Evolutionary conservation across 2,888 invertebrate species (phyloP).

Genomic region (Aelia acuminata): DNA sequence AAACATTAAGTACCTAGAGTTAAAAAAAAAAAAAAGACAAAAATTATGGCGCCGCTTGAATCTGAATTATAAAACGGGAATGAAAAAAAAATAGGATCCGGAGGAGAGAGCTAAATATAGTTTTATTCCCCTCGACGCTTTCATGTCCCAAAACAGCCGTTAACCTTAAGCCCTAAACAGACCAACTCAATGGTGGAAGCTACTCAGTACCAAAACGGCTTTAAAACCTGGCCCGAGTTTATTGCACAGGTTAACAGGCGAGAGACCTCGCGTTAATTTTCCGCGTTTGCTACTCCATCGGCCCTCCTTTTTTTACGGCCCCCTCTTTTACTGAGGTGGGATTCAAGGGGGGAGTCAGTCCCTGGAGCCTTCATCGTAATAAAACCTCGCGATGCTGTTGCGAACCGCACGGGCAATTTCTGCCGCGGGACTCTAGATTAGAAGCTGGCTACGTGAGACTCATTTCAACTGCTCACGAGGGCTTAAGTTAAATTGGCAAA

Average conservation of each 20-base stretch:
- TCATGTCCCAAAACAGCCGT: not conserved
- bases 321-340: not conserved
- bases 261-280: not conserved
- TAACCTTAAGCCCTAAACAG: not conserved
- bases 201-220: not conserved
- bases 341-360: not conserved
- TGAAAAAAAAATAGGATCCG: not conserved
- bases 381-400: not conserved
- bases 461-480: not conserved
- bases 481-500: conserved; percentile 19
- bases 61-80: not conserved
- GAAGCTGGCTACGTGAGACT: conserved; percentile 15
- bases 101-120: not conserved
- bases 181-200: not conserved
- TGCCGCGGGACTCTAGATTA: not conserved
- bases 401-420: not conserved
- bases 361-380: not conserved
- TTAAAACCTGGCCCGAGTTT: not conserved
- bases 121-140: not conserved
- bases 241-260: conserved; percentile 4
- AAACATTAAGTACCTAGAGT: no score
- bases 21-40: no score
- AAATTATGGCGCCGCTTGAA: not conserved
- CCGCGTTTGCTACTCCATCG: not conserved
- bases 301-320: not conserved